phyloP scores from a whole-genome alignment of 2,888 invertebrate species.

The Embidobia sp. region DNA sequence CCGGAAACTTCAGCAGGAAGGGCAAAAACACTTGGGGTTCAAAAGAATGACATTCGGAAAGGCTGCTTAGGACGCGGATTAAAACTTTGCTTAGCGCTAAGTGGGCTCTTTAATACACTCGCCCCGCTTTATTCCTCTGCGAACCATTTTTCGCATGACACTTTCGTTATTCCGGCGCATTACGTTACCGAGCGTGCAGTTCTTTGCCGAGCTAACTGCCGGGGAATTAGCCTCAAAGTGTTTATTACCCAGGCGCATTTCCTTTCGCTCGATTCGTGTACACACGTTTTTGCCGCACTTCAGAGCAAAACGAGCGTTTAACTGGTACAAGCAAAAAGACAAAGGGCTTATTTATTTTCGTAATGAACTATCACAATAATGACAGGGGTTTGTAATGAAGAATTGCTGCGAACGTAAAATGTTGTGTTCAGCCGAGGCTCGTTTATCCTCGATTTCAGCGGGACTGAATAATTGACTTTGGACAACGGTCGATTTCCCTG shows the following conservation, averaged over 20 bases:
- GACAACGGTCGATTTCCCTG: no score
- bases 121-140: conserved; percentile 20
- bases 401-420: background rate
- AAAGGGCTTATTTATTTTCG: conserved; percentile 24
- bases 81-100: conserved; percentile 28
- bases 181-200: conserved; percentile 6
- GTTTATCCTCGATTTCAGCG: no score
- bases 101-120: conserved; percentile 41
- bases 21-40: no score
- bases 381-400: background rate
- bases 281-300: conserved; percentile 13
- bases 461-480: no score
- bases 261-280: conserved; percentile 14
- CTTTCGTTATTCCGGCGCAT: conserved; percentile 13
- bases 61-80: conserved; percentile 9
- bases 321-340: conserved; percentile 6
- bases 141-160: conserved; percentile 29
- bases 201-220: conserved; percentile 25
- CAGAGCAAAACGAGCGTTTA: conserved; percentile 24
- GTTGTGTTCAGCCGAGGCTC: background rate
- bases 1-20: no score
- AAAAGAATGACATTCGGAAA: conserved; percentile 11
- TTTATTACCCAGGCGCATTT: conserved; percentile 18
- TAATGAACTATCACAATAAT: conserved; percentile 21
- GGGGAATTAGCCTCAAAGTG: conserved; percentile 29